These are phyloP conservation scores for Hymenopus coronatus DNA, from an alignment of 2,888 invertebrate genomes.

Conservation along the genomic window DNA sequence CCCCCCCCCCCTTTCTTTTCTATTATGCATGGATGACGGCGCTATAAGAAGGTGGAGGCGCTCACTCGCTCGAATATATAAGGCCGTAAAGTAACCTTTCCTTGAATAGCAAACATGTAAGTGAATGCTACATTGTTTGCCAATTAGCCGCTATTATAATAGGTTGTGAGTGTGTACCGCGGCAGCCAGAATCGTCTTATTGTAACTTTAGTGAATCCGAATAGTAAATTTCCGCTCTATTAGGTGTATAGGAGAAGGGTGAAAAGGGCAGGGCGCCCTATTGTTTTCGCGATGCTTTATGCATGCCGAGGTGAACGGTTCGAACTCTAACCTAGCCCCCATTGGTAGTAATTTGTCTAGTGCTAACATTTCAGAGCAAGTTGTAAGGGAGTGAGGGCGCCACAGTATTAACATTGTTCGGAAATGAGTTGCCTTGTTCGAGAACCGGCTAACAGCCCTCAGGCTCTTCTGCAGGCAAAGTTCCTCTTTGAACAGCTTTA, in stretches of 20 bases:
- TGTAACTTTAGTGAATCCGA: conserved; percentile 13
- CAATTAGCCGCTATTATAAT: conserved; percentile 23
- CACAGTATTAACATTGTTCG: neutral
- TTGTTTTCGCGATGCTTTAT: conserved; percentile 26
- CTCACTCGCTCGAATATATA: neutral
- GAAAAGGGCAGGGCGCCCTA: neutral
- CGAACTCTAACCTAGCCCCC: conserved; percentile 8
- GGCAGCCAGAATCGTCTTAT: conserved; percentile 14
- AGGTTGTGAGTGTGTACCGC: neutral
- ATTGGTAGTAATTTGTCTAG: conserved; percentile 16
- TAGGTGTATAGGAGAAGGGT: conserved; percentile 1
- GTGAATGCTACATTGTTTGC: conserved; percentile 24
- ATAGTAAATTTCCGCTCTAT: conserved; percentile 22
- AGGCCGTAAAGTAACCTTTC: conserved; percentile 12
- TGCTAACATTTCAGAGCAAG: neutral
- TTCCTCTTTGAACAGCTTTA: no score
- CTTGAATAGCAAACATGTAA: conserved; percentile 19
- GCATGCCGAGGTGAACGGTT: conserved; percentile 13
- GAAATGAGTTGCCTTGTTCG: neutral
- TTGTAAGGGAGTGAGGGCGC: neutral
- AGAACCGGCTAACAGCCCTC: neutral
- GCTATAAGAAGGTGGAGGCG: neutral
- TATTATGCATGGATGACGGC: conserved; percentile 8
- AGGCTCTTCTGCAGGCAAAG: no score
- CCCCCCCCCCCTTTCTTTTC: neutral